Evolutionary conservation across 2,113 vertebrate species (phyloP).

Genomic region (Spilogale gracilis): DNA sequence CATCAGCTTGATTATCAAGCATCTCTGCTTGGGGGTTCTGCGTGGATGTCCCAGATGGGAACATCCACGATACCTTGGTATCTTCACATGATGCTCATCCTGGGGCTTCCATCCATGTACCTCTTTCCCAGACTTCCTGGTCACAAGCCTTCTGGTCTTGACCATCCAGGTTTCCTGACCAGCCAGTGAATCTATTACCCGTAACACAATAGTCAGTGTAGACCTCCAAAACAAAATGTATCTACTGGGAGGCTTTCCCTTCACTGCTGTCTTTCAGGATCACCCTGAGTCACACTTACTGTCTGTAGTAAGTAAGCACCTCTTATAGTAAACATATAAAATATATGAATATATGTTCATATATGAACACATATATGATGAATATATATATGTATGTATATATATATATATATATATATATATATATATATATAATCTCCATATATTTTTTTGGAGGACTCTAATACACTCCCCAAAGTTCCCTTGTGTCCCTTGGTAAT

Average conservation of each 20-base stretch:
- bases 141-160: not conserved
- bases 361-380: not conserved
- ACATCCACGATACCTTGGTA: not conserved
- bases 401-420: not conserved
- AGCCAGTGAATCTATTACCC: not conserved
- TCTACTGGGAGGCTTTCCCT: too few relatives aligned
- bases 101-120: not conserved
- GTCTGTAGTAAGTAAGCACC: rapidly evolving
- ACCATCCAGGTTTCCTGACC: not conserved
- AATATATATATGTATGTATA: not conserved
- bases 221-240: not conserved
- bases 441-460: not conserved
- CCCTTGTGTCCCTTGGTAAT: not conserved
- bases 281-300: too few relatives aligned
- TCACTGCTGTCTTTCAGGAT: not conserved
- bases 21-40: not conserved
- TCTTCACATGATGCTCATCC: not conserved
- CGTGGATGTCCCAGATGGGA: not conserved
- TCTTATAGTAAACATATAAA: not conserved
- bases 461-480: not conserved
- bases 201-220: not conserved
- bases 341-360: not conserved
- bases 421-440: not conserved
- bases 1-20: not conserved
- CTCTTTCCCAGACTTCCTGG: not conserved